Evolutionary conservation across 2,888 invertebrate genomes (phyloP), one percentile per base, ranked within the genome.

Genomic region (Megastigmus dorsalis): DNA sequence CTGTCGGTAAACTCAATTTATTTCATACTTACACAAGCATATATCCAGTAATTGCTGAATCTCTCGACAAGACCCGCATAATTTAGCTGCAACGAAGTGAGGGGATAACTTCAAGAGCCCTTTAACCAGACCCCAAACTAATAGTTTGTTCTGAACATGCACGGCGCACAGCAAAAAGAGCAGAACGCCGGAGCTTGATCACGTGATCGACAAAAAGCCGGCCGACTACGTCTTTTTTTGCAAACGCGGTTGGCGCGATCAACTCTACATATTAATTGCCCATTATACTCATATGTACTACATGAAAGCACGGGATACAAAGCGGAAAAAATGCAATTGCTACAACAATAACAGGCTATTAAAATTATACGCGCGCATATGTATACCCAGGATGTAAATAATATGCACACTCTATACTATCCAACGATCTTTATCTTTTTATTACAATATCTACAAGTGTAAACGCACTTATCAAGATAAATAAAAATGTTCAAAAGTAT

Each of bases 81-180:
- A 80, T 81, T 79, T 80, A 77, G 79, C 76, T 75, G 77, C 66
- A 79, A 80, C 81, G 81, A 81, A 79, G 79, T 74, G 70, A 79
- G 77, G 77, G 79, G 77, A 79, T 81, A 80, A 76, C 75, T 78
- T n/a, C 72, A 77, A 80, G 75, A 71, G 75, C 77, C 66, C 77
- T 79, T 77, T 77, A 75, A n/a, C 80, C 65, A 65, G 43, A 68
- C 45, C 59, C 63, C 50, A 43, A 62, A 83, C 79, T 80, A 79
- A 82, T 83, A 80, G 81, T 77, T 80, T 72, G 76, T 74, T 62
- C 36, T 9, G 20, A 43, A 69, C 65, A 68, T 67, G 59, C 7
- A 26, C 15, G 52, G 68, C 52, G 45, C 20, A 7, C 41, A 18
- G 57, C 79, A 81, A 82, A 79, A 81, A 81, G 75, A 74, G 23